A percentile compares a stretch with the other conserved stretches of the same genome.
Conservation (phyloP, 2,888 invertebrate genomes). For the Ornithoptera priamus region DNA sequence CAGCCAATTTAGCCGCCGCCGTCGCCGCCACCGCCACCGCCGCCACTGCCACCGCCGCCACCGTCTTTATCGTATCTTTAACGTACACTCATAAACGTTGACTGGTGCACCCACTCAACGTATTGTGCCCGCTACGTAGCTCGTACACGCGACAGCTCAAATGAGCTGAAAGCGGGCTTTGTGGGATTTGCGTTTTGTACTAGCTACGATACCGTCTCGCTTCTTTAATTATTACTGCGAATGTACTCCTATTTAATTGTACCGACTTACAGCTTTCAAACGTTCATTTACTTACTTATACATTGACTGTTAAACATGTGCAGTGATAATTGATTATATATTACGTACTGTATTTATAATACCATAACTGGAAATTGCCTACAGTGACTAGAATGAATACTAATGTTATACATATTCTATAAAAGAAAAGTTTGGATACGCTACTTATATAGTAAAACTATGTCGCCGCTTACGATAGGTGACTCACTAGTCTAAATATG, state of each 20-base stretch:
- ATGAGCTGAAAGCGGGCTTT: constrained; percentile 57
- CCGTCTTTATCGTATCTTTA: constrained; percentile 79
- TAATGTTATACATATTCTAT: too few species aligned
- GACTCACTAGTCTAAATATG: too few species aligned
- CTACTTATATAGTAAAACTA: too few species aligned
- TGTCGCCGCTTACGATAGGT: too few species aligned
- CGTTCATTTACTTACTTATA: not conserved
- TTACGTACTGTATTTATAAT: too few species aligned
- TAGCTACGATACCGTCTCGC: constrained; percentile 27
- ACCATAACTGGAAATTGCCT: too few species aligned
- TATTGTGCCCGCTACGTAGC: constrained; percentile 52
- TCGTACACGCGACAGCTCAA: constrained; percentile 37
- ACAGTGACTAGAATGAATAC: too few species aligned
- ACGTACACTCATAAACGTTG: constrained; percentile 77
- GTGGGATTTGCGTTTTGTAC: constrained; percentile 60
- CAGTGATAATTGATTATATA: not conserved
- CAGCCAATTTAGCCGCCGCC: constrained; percentile 67
- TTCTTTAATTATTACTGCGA: constrained; percentile 27
- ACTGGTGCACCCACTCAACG: constrained; percentile 55
- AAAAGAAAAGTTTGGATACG: too few species aligned
- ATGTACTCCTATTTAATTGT: constrained; percentile 25
- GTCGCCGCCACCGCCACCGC: constrained; percentile 50
- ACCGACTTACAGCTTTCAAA: constrained; percentile 4
- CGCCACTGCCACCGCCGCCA: constrained; percentile 56
- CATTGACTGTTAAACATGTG: not conserved